Evolutionary conservation across 2,113 vertebrate genomes (phyloP).

Genomic region (Malurus elegans): DNA sequence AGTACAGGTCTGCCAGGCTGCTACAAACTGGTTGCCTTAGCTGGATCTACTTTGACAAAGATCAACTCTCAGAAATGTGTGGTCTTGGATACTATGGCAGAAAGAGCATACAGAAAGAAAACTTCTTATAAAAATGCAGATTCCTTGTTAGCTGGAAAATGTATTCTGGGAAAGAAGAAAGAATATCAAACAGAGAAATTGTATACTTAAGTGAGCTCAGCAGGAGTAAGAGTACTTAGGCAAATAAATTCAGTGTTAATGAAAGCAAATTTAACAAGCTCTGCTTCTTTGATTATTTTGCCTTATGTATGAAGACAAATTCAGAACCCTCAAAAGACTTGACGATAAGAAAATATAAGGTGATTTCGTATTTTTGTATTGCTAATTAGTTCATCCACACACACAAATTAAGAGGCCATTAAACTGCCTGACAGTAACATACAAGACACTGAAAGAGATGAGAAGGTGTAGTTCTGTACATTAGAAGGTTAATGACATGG

Average conservation of each 20-base stretch:
- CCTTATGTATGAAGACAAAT: slow-evolving; percentile 47
- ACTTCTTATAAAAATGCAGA: neutral
- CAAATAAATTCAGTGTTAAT: slow-evolving; percentile 63
- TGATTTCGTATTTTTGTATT: slow-evolving; percentile 57
- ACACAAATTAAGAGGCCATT: slow-evolving; percentile 61
- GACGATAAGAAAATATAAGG: slow-evolving; percentile 43
- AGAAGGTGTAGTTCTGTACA: neutral
- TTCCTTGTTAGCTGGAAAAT: slow-evolving; percentile 23
- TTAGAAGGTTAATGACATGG: neutral
- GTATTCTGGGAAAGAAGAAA: neutral
- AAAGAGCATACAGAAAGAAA: neutral
- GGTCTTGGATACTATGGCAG: neutral
- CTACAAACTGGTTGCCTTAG: neutral
- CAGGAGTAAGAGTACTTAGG: slow-evolving; percentile 53
- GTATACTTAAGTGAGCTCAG: slow-evolving; percentile 39
- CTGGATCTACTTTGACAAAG: neutral
- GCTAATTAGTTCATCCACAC: slow-evolving; percentile 54
- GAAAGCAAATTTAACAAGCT: slow-evolving; percentile 51
- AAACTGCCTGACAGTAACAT: neutral
- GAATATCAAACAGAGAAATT: neutral
- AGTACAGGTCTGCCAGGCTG: neutral
- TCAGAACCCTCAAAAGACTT: slow-evolving; percentile 36
- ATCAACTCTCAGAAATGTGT: neutral
- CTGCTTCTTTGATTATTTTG: slow-evolving; percentile 58
- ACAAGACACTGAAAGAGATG: neutral